phyloP scores from a whole-genome alignment of 2,888 invertebrate species.

The Xanthostigma xanthostigma region DNA sequence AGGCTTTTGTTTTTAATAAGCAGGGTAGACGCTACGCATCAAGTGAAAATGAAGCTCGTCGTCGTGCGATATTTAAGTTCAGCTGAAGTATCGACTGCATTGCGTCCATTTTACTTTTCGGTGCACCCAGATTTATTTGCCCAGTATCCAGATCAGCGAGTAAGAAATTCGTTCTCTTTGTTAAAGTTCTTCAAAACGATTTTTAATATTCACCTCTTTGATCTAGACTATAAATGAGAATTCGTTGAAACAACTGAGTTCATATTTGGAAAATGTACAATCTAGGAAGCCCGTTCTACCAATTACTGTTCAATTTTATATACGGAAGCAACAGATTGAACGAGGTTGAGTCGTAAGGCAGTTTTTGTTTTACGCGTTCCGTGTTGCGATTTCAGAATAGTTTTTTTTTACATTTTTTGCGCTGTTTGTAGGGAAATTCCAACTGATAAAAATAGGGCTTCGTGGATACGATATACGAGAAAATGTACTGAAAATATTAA shows the following conservation, averaged over 20 bases:
- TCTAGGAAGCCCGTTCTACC: constrained; percentile 42
- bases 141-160: constrained; percentile 76
- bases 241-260: constrained; percentile 76
- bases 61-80: constrained; percentile 38
- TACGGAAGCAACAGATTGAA: constrained; percentile 40
- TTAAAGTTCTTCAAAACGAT: not conserved
- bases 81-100: constrained; percentile 76
- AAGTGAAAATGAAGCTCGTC: not conserved
- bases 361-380: not conserved
- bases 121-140: constrained; percentile 95
- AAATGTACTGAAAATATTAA: constrained; percentile 59
- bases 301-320: constrained; percentile 62
- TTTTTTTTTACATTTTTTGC: constrained; percentile 3
- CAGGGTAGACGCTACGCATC: too few relatives aligned
- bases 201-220: not conserved
- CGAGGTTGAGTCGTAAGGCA: constrained; percentile 10
- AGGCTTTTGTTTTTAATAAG: too few relatives aligned
- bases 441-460: constrained; percentile 57
- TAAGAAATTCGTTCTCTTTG: constrained; percentile 26
- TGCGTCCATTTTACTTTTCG: constrained; percentile 86
- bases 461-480: constrained; percentile 52
- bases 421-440: constrained; percentile 44
- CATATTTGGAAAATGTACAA: constrained; percentile 65
- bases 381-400: too few relatives aligned
- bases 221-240: constrained; percentile 74